Percentiles rank a stretch among this genome's conserved stretches.
phyloP scores from a whole-genome alignment of 1,140 invertebrate genomes.

The Drosophila neocordata region DNA sequence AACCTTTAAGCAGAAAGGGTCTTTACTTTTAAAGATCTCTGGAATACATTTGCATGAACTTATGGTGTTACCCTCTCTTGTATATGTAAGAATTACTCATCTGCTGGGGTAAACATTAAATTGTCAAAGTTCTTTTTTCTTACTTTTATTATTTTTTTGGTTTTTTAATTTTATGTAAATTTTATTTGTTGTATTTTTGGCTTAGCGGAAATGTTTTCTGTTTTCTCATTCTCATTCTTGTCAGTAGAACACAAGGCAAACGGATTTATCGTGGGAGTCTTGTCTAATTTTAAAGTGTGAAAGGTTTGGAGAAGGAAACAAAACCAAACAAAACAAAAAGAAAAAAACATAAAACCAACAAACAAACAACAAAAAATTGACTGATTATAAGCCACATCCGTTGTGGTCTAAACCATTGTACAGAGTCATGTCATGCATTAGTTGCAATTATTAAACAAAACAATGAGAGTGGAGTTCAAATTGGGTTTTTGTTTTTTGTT shows the following conservation, averaged over 20 bases:
- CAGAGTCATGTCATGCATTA: slow-evolving; percentile 37
- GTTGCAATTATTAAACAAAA: slow-evolving; percentile 13
- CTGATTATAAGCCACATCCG: slow-evolving; percentile 37
- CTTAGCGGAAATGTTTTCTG: slow-evolving; percentile 62
- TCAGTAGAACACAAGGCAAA: slow-evolving; percentile 19
- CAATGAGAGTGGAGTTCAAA: slow-evolving; percentile 16
- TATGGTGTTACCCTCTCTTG: background rate
- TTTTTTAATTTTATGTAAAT: slow-evolving; percentile 53
- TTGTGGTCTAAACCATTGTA: slow-evolving; percentile 25
- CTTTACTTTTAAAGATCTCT: no score
- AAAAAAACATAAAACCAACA: background rate
- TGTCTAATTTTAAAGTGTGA: slow-evolving; percentile 34
- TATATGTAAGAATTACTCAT: background rate
- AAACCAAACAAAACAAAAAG: background rate
- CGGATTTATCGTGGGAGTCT: slow-evolving; percentile 64
- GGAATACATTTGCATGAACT: background rate
- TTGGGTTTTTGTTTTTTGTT: slow-evolving; percentile 1
- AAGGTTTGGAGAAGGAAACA: slow-evolving; percentile 14
- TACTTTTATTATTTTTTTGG: slow-evolving; percentile 7
- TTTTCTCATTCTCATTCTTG: slow-evolving; percentile 58
- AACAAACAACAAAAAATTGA: background rate
- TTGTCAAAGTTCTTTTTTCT: slow-evolving; percentile 12
- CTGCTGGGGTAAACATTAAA: background rate
- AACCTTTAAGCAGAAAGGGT: no score
- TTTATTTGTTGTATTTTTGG: slow-evolving; percentile 39